Base-by-base conservation (phyloP, 2,888 invertebrate genomes). In the Catocala sponsa region DNA sequence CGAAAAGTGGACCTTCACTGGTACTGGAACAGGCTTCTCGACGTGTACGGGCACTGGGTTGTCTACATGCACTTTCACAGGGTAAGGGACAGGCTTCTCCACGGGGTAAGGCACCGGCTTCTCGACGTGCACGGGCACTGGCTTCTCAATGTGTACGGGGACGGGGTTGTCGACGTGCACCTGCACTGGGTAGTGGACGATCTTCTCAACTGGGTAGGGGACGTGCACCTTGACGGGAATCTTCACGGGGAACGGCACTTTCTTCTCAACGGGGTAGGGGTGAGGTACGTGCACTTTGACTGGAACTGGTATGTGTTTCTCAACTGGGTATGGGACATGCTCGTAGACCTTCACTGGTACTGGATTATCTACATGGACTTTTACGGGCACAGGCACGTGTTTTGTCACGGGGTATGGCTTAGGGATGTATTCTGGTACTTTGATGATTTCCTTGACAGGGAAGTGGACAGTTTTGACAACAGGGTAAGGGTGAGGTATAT, bases 61-160 rank as follows among this genome's bases (percentile, higher is more conserved):
- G 50, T 97, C 96, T 42, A 96, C 95, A 52, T 91, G 95, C 49
- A 96, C 95, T 85, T 97, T 96, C 1, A 97, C 97, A 56, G 97
- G 97, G 84, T 96, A 96, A 48, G 96, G 97, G 49, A 96, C 96
- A 54, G 94, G 92, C 87, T 97, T 97, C 78, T 96, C 96, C 0
- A 97, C 96, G 57, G 96, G 96, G 87, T 97, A 97, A 1, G 97
- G 97, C 53, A 97, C 96, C 56, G 95, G 96, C 83, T 97, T 97
- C 78, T 97, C 97, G 0, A 97, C 96, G 51, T 95, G 96, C 0
- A 97, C 96, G 5, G 97, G 96, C 57, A 96, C 95, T 7, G 96
- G 96, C 81, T 96, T 96, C 5, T 96, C 95, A 2, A 96, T 92
- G 72, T 96, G 95, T 4, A 97, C 96, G 49, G 97, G 96, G 52